A percentile compares a stretch with the other conserved stretches of the same genome.
These are phyloP conservation scores for Tauraco hartlaubi DNA, from an alignment of 2,797 vertebrate species.

Conservation along the genomic window DNA sequence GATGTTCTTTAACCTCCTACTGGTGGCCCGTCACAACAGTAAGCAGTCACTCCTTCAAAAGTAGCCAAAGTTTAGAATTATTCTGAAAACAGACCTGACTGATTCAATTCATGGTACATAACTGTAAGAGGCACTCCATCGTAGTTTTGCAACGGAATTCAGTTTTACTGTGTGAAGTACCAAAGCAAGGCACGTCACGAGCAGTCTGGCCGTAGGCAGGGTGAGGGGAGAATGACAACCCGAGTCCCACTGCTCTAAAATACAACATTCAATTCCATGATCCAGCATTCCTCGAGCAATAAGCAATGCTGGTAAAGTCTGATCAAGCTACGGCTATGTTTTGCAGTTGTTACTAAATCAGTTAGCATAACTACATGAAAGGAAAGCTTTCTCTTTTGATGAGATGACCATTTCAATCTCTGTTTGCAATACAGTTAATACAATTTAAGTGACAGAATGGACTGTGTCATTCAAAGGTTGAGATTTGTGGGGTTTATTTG, in stretches of 20 bases:
- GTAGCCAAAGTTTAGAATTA: not conserved
- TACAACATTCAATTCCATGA: not conserved
- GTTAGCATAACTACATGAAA: slow-evolving; percentile 3
- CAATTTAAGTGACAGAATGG: slow-evolving; percentile 13
- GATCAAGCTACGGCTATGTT: not conserved
- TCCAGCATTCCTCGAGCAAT: not conserved
- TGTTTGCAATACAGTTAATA: slow-evolving; percentile 5
- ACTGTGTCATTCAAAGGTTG: not conserved
- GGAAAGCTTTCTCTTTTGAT: slow-evolving; percentile 41
- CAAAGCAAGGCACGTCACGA: not conserved
- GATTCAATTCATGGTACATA: not conserved
- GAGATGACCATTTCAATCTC: slow-evolving; percentile 32
- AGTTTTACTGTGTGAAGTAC: not conserved
- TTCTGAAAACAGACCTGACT: not conserved
- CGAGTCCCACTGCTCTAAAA: not conserved
- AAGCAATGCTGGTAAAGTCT: not conserved
- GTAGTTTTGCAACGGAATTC: not conserved
- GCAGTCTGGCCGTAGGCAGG: not conserved
- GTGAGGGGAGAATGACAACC: not conserved
- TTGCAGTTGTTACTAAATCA: slow-evolving; percentile 47
- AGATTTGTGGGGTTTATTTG: not conserved
- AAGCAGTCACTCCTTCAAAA: not conserved
- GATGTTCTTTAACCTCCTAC: not conserved
- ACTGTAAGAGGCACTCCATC: not conserved
- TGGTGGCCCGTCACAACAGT: not conserved